Evolutionary conservation across 2,113 vertebrate genomes (phyloP).

Genomic region (Antennarius striatus): DNA sequence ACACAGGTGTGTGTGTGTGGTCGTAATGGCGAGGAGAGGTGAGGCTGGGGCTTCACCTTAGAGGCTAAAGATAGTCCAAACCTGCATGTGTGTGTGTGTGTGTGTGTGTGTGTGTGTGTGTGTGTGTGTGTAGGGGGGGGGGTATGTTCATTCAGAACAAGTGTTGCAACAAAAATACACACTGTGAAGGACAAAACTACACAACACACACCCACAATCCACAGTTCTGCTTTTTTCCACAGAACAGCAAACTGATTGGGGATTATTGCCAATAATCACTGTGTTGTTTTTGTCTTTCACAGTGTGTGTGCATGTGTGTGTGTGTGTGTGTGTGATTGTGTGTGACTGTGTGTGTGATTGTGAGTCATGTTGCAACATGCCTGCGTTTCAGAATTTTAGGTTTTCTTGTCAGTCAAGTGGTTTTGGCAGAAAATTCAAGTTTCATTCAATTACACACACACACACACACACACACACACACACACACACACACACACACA

Average conservation of each 20-base stretch:
- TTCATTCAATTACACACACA: slow-evolving; percentile 43
- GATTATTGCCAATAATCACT: slow-evolving; percentile 47
- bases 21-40: slow-evolving; percentile 36
- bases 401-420: slow-evolving; percentile 65
- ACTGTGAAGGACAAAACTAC: slow-evolving; percentile 2
- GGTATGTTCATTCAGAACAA: slow-evolving; percentile 40
- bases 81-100: slow-evolving; percentile 12
- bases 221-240: slow-evolving; percentile 20
- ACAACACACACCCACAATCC: slow-evolving; percentile 2
- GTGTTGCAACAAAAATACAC: slow-evolving; percentile 2
- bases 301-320: slow-evolving; percentile 33
- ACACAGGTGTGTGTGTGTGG: slow-evolving; percentile 22
- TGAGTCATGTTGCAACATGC: slow-evolving; percentile 70
- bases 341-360: neutral
- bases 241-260: slow-evolving; percentile 36
- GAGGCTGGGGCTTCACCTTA: slow-evolving; percentile 27
- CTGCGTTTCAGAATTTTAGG: slow-evolving; percentile 44
- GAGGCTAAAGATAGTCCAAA: slow-evolving; percentile 45
- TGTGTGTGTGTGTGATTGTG: too few relatives aligned
- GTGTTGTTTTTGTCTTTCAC: slow-evolving; percentile 42
- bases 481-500: too few relatives aligned
- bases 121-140: slow-evolving; percentile 18
- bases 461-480: neutral
- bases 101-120: slow-evolving; percentile 23
- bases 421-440: slow-evolving; percentile 53